A percentile compares a stretch with the other conserved stretches of the same genome.
Evolutionary conservation across 2,797 vertebrate genomes (phyloP).

Genomic region (Echeneis naucrates): DNA sequence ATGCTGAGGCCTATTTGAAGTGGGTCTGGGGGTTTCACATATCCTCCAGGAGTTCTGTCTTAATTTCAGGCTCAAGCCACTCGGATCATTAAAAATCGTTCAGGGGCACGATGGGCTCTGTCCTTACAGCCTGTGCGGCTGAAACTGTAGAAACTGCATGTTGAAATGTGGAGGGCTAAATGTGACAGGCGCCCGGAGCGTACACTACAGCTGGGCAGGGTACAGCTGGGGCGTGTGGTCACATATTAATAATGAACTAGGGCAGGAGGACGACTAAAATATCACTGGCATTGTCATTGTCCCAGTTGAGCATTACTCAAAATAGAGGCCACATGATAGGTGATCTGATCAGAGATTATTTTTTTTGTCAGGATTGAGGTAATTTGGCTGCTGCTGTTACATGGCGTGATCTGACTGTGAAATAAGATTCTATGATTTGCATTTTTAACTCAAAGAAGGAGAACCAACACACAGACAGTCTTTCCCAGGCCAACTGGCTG

Average conservation of each 20-base stretch:
- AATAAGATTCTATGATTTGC: background rate
- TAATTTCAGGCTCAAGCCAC: slow-evolving; percentile 80
- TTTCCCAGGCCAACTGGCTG: background rate
- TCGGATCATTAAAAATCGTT: slow-evolving; percentile 86
- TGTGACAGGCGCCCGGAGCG: slow-evolving; percentile 82
- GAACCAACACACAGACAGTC: background rate
- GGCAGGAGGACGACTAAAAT: slow-evolving; percentile 79
- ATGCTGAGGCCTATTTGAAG: slow-evolving; percentile 66
- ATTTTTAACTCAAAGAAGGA: slow-evolving; percentile 10
- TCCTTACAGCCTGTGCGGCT: slow-evolving; percentile 80
- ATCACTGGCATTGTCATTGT: slow-evolving; percentile 76
- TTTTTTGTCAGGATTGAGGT: slow-evolving; percentile 7
- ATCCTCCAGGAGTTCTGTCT: slow-evolving; percentile 77
- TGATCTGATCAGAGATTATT: slow-evolving; percentile 58
- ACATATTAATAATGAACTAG: slow-evolving; percentile 85
- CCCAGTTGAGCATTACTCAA: slow-evolving; percentile 64
- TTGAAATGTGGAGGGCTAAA: slow-evolving; percentile 84
- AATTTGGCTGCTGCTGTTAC: slow-evolving; percentile 3
- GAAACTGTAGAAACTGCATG: slow-evolving; percentile 87
- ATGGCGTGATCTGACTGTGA: background rate
- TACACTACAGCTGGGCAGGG: slow-evolving; percentile 73
- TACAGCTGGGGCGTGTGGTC: slow-evolving; percentile 78
- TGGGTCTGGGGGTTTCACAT: slow-evolving; percentile 77
- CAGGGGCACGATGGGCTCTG: slow-evolving; percentile 72
- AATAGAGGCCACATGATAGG: slow-evolving; percentile 72